phyloP scores from a whole-genome alignment of 2,888 invertebrate species.

The Nephrotoma appendiculata region DNA sequence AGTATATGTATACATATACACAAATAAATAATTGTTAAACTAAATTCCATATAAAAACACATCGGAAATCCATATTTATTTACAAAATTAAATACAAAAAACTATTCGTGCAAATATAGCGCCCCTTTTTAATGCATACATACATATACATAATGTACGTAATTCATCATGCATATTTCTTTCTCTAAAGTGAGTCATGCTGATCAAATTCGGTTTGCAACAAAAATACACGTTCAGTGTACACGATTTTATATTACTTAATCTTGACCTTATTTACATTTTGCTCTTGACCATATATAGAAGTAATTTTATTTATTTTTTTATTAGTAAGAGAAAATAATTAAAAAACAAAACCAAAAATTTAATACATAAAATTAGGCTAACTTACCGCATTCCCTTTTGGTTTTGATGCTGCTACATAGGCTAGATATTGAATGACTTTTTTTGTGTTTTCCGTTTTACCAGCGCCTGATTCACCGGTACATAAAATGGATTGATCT shows the following conservation, averaged over 20 bases:
- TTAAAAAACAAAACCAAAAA: not conserved
- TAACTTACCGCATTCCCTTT: conserved; percentile 74
- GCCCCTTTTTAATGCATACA: not conserved
- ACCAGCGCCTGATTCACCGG: conserved; percentile 99
- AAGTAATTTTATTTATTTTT: not conserved
- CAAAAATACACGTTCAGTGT: not conserved
- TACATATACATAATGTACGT: not conserved
- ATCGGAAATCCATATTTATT: not conserved
- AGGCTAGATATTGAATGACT: conserved; percentile 99
- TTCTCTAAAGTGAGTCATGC: not conserved
- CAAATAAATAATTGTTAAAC: not conserved
- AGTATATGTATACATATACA: not conserved
- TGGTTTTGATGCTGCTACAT: conserved; percentile 96
- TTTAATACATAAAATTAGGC: not conserved
- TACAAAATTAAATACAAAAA: not conserved
- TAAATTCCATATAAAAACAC: not conserved
- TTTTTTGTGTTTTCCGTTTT: conserved; percentile 99
- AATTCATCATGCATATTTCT: not conserved
- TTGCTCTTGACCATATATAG: not conserved
- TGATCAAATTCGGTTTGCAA: not conserved
- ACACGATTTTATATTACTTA: not conserved
- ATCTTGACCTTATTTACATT: not conserved
- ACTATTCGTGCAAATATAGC: not conserved
- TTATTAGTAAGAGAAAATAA: not conserved
- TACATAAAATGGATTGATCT: conserved; percentile 98